These are phyloP conservation scores for Procavia capensis DNA, from an alignment of 2,113 vertebrate species.

Conservation along the genomic window DNA sequence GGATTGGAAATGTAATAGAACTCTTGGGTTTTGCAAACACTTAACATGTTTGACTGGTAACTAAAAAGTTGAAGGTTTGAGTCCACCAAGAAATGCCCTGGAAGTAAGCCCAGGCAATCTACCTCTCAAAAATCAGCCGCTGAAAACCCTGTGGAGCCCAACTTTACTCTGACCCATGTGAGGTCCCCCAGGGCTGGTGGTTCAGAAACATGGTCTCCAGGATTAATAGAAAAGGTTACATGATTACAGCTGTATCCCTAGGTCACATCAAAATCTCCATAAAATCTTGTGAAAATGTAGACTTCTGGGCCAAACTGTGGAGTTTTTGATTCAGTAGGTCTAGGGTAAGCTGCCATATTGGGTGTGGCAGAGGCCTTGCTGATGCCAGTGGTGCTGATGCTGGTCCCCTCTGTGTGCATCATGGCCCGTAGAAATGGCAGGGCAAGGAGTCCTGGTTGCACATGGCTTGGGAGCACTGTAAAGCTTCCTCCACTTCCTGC, in stretches of 20 bases:
- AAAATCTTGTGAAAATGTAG: no score
- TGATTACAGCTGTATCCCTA: no score
- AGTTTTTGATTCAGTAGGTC: neutral
- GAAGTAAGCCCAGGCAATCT: neutral
- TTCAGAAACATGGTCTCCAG: rapidly evolving
- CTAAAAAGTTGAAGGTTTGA: neutral
- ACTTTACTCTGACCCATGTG: neutral
- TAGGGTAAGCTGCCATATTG: neutral
- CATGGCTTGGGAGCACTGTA: no score
- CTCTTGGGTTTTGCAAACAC: neutral
- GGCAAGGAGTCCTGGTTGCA: neutral
- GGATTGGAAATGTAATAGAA: no score
- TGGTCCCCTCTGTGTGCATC: neutral
- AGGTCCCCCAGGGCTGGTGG: neutral
- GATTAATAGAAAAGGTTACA: no score
- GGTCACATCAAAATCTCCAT: no score
- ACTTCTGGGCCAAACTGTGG: no score
- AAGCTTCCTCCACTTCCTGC: rapidly evolving
- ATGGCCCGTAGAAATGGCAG: neutral
- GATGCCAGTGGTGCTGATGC: rapidly evolving
- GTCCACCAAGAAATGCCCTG: neutral
- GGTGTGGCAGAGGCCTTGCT: neutral
- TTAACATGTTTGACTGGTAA: neutral
- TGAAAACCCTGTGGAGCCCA: neutral
- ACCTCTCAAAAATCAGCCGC: neutral